phyloP scores from a whole-genome alignment of 2,888 invertebrate species.

The Cantharis flavilabris region DNA sequence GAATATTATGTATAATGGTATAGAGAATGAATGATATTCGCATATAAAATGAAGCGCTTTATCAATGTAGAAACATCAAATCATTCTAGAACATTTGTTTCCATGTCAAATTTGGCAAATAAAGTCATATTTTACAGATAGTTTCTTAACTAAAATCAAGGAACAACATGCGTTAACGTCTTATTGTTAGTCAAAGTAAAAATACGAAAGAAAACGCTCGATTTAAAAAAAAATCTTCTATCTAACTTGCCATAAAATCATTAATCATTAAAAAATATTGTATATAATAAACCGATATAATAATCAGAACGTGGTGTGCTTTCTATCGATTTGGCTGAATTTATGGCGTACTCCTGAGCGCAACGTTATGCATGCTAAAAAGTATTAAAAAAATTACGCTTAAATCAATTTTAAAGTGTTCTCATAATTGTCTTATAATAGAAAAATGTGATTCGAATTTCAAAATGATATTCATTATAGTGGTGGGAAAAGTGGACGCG shows the following conservation, averaged over 20 bases:
- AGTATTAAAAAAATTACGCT: background rate
- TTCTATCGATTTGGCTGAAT: conserved; percentile 35
- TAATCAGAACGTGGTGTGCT: conserved; percentile 41
- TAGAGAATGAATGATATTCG: conserved; percentile 37
- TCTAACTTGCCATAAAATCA: conserved; percentile 15
- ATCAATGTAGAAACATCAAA: conserved; percentile 48
- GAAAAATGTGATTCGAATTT: background rate
- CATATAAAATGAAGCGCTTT: conserved; percentile 30
- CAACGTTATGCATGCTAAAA: conserved; percentile 36
- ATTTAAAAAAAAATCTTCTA: background rate
- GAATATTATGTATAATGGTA: conserved; percentile 36
- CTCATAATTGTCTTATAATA: background rate
- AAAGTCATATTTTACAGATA: conserved; percentile 36
- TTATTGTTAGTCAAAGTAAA: conserved; percentile 1
- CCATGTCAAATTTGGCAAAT: conserved; percentile 43
- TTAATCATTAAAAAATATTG: conserved; percentile 40
- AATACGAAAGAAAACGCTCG: background rate
- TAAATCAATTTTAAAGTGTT: conserved; percentile 12
- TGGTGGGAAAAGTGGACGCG: background rate
- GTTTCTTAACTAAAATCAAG: conserved; percentile 28
- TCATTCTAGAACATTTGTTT: conserved; percentile 52
- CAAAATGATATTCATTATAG: background rate
- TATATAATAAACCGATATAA: conserved; percentile 43
- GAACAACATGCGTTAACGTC: conserved; percentile 10
- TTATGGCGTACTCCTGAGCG: conserved; percentile 30